Evolutionary conservation across 1,140 invertebrate species (phyloP).

Genomic region (Panagrolaimus sp.): DNA sequence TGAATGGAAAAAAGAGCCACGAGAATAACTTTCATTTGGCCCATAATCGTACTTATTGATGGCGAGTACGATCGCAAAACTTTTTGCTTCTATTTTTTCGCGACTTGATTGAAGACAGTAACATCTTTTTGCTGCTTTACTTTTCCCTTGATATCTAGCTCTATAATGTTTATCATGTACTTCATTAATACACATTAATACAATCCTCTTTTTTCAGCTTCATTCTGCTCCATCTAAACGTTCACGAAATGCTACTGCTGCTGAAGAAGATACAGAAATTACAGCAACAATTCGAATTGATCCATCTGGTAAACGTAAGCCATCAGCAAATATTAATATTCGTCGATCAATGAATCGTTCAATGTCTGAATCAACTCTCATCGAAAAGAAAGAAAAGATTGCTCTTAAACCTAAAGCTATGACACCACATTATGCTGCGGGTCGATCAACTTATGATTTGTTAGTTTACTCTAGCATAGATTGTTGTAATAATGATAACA

Average conservation of each 20-base stretch:
- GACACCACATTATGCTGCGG: neutral
- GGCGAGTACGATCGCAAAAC: too few relatives aligned
- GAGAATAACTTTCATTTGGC: too few relatives aligned
- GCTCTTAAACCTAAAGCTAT: neutral
- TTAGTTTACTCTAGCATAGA: neutral
- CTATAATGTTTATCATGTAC: too few relatives aligned
- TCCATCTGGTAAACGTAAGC: neutral
- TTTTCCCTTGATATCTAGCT: too few relatives aligned
- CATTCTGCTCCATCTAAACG: too few relatives aligned
- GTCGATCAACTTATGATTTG: neutral
- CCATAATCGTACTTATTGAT: too few relatives aligned
- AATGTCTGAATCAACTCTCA: neutral
- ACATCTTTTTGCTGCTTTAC: too few relatives aligned
- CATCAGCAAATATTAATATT: neutral
- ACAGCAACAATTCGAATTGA: neutral
- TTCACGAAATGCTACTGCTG: neutral
- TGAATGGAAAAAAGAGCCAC: too few relatives aligned
- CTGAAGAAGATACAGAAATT: neutral
- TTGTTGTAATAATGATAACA: neutral
- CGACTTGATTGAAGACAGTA: too few relatives aligned
- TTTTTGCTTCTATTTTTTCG: too few relatives aligned
- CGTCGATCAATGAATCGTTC: slow-evolving; percentile 1
- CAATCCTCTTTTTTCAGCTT: too few relatives aligned
- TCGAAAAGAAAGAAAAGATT: neutral
- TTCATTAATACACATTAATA: too few relatives aligned